Evolutionary conservation across 2,888 invertebrate genomes (phyloP).

Genomic region (Linhomoeus sp.): DNA sequence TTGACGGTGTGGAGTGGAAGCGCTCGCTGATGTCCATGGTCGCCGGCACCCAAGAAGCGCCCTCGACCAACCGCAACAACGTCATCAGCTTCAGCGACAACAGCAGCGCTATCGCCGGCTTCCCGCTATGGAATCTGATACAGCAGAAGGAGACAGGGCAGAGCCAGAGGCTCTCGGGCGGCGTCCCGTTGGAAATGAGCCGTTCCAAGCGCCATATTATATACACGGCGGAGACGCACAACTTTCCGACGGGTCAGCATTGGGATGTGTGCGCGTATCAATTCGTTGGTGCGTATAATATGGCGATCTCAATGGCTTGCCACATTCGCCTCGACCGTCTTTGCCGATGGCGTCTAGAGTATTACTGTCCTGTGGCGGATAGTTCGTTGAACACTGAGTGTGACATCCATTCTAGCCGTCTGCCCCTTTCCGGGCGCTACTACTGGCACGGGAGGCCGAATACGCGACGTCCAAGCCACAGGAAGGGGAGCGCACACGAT

Average conservation of each 20-base stretch:
- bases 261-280: conserved; percentile 1
- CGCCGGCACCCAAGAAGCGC: conserved; percentile 67
- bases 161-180: too few relatives aligned
- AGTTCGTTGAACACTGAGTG: too few relatives aligned
- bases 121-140: conserved; percentile 2
- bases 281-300: too few relatives aligned
- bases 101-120: conserved; percentile 37
- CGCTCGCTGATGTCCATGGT: conserved; percentile 78
- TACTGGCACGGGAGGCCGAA: conserved; percentile 85
- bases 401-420: conserved; percentile 39
- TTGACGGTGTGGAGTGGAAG: conserved; percentile 56
- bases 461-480: conserved; percentile 81
- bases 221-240: conserved; percentile 96
- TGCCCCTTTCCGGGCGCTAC: conserved; percentile 95
- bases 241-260: conserved; percentile 88
- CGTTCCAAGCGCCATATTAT: conserved; percentile 59
- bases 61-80: conserved; percentile 72
- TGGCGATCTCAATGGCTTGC: too few relatives aligned
- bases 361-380: too few relatives aligned
- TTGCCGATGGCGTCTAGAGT: too few relatives aligned
- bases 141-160: background rate
- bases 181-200: too few relatives aligned
- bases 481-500: conserved; percentile 81
- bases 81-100: conserved; percentile 93
- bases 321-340: too few relatives aligned